These are phyloP conservation scores for Paracyclopina nana DNA, from an alignment of 1,140 invertebrate species.

Conservation along the genomic window DNA sequence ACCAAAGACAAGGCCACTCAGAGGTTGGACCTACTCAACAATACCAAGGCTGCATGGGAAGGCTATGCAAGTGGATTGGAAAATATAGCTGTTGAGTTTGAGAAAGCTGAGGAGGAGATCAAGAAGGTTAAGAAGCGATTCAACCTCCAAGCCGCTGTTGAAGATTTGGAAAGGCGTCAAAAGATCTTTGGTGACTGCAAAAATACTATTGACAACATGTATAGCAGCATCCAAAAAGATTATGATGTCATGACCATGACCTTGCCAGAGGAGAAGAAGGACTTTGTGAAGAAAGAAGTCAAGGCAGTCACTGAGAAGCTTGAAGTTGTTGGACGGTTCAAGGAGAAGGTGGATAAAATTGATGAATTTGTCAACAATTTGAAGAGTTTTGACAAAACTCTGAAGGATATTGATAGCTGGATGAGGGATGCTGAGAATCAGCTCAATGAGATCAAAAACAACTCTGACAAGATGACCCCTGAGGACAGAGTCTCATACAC, in stretches of 20 bases:
- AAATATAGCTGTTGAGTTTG: conserved; percentile 20
- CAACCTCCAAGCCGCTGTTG: conserved; percentile 19
- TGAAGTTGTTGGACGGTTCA: conserved; percentile 19
- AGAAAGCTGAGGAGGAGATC: conserved; percentile 20
- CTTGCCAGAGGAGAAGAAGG: conserved; percentile 22
- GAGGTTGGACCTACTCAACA: conserved; percentile 17
- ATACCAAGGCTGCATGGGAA: conserved; percentile 22
- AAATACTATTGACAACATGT: conserved; percentile 19
- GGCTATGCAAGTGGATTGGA: conserved; percentile 20
- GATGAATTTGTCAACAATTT: conserved; percentile 19
- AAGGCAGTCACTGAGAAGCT: conserved; percentile 21
- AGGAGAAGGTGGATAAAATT: conserved; percentile 19
- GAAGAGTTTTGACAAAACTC: conserved; percentile 18
- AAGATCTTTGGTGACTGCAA: conserved; percentile 19
- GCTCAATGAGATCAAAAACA: conserved; percentile 20
- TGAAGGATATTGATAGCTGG: conserved; percentile 20
- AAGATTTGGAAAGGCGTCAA: conserved; percentile 19
- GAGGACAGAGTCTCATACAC: conserved; percentile 21
- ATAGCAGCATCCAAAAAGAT: conserved; percentile 19
- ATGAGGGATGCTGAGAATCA: conserved; percentile 20
- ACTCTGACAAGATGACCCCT: conserved; percentile 19
- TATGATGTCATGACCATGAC: conserved; percentile 21
- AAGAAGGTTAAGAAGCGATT: conserved; percentile 22
- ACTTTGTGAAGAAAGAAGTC: conserved; percentile 22
- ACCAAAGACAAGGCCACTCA: conserved; percentile 21